Evolutionary conservation across 2,113 vertebrate species (phyloP).

Genomic region (Hippolais icterina): DNA sequence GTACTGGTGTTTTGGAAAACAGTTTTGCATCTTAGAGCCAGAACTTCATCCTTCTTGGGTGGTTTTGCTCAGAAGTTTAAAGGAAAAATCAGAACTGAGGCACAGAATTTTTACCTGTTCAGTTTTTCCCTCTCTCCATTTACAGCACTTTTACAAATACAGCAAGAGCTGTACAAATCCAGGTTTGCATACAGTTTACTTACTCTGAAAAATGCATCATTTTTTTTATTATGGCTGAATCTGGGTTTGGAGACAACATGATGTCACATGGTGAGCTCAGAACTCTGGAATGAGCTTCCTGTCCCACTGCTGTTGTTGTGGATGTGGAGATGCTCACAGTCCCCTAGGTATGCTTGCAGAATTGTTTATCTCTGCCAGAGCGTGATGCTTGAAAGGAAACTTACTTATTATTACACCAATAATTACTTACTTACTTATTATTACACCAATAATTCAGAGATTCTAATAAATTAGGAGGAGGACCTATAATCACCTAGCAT

Average conservation of each 20-base stretch:
- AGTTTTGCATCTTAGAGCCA: background rate
- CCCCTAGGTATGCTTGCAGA: accelerated
- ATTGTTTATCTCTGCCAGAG: background rate
- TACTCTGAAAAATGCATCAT: background rate
- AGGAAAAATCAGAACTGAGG: background rate
- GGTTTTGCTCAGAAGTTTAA: background rate
- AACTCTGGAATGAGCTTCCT: background rate
- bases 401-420: too few species aligned
- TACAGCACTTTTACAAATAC: background rate
- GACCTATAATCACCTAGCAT: background rate
- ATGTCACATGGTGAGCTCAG: background rate
- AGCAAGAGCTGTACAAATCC: background rate
- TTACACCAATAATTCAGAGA: background rate
- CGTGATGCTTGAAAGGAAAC: background rate
- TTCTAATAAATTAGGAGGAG: background rate
- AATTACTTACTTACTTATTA: too few species aligned
- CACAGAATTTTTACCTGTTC: background rate
- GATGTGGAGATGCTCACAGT: accelerated
- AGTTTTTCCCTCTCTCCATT: background rate
- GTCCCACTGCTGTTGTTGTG: background rate
- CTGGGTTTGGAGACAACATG: background rate
- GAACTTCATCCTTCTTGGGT: background rate
- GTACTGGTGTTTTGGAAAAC: background rate
- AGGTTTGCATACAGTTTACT: background rate
- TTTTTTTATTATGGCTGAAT: background rate